phyloP scores from a whole-genome alignment of 2,888 invertebrate species.

The Stenotaenia linearis region DNA sequence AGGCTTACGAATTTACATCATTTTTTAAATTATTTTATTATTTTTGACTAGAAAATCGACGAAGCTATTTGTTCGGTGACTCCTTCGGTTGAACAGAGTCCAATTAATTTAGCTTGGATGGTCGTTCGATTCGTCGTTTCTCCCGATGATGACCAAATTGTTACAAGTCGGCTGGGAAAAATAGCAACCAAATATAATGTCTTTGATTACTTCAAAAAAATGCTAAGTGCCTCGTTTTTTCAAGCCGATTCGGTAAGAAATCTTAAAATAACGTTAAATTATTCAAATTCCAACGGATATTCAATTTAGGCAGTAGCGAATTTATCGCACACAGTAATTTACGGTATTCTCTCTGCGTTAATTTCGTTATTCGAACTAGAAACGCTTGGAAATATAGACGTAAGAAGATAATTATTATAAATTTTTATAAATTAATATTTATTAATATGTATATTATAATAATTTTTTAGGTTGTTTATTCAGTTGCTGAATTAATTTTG shows the following conservation, averaged over 20 bases:
- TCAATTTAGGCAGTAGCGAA: slow-evolving; percentile 43
- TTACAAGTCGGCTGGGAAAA: slow-evolving; percentile 44
- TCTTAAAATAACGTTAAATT: background rate
- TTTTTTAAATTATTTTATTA: too few species aligned
- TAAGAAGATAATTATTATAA: slow-evolving; percentile 33
- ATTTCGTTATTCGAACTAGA: slow-evolving; percentile 45
- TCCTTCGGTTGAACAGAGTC: slow-evolving; percentile 44
- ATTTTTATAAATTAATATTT: too few species aligned
- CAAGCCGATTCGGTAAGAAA: slow-evolving; percentile 43
- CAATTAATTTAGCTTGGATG: slow-evolving; percentile 46
- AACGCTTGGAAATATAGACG: slow-evolving; percentile 42
- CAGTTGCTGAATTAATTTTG: slow-evolving; percentile 42
- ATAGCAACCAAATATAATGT: slow-evolving; percentile 43
- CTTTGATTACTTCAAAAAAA: slow-evolving; percentile 42
- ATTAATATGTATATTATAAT: background rate
- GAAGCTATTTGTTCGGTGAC: slow-evolving; percentile 39
- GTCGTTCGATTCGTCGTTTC: slow-evolving; percentile 39
- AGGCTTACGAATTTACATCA: too few species aligned
- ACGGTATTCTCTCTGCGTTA: slow-evolving; percentile 42
- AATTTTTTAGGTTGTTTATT: slow-evolving; percentile 42
- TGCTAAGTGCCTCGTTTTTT: slow-evolving; percentile 43
- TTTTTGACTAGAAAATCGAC: slow-evolving; percentile 38
- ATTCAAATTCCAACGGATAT: background rate
- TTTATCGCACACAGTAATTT: slow-evolving; percentile 42
- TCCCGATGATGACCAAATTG: slow-evolving; percentile 32